These are phyloP conservation scores for Selene dorsalis DNA, from an alignment of 2,797 vertebrate genomes.

Conservation along the genomic window DNA sequence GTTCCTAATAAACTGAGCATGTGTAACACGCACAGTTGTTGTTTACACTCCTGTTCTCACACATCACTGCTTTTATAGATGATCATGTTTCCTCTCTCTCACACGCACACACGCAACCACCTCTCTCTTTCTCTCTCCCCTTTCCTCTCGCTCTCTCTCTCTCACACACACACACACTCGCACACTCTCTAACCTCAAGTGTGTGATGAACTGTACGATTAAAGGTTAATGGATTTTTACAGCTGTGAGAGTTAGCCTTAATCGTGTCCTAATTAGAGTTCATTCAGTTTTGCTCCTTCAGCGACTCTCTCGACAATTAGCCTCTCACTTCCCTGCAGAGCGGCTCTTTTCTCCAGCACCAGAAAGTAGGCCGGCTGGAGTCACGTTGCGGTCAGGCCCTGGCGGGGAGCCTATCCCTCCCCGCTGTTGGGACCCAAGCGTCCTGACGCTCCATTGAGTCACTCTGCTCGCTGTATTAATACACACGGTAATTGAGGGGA, in stretches of 20 bases:
- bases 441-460: conserved; percentile 19
- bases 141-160: background rate
- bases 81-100: background rate
- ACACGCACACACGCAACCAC: background rate
- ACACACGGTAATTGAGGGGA: conserved; percentile 2
- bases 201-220: conserved; percentile 70
- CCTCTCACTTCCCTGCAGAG: conserved; percentile 37
- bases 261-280: conserved; percentile 75
- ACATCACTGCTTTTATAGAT: background rate
- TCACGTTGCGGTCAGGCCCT: conserved; percentile 41
- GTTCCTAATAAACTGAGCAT: too few species aligned
- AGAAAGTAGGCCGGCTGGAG: conserved; percentile 54
- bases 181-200: conserved; percentile 30
- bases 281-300: conserved; percentile 60
- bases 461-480: conserved; percentile 41
- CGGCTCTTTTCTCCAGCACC: conserved; percentile 20
- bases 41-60: background rate
- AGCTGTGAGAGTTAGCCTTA: conserved; percentile 65
- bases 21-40: background rate
- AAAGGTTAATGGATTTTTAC: conserved; percentile 79
- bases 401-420: conserved; percentile 33
- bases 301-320: conserved; percentile 61
- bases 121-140: background rate
- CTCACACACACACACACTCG: conserved; percentile 14
- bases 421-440: conserved; percentile 30